phyloP scores from a whole-genome alignment of 2,113 vertebrate genomes.

The Ornithorhynchus anatinus region DNA sequence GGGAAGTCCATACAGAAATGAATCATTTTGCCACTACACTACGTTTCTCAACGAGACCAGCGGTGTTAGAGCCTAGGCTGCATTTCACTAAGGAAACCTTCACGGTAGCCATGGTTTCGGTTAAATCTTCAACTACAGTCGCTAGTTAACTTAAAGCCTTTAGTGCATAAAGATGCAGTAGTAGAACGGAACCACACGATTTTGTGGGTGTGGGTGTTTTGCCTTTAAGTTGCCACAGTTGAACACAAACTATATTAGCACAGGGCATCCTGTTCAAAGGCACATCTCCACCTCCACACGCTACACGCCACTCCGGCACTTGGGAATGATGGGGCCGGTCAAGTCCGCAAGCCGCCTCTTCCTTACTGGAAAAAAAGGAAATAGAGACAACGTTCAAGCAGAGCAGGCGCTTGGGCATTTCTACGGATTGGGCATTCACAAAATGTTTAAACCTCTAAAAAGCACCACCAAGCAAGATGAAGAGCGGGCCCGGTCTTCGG shows the following conservation, averaged over 20 bases:
- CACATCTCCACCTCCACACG: not conserved
- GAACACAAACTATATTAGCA: conserved; percentile 34
- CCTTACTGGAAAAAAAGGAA: conserved; percentile 82
- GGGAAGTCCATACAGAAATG: conserved; percentile 29
- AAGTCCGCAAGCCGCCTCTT: conserved; percentile 91
- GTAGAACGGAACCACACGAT: conserved; percentile 69
- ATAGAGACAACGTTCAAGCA: conserved; percentile 29
- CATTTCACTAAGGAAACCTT: conserved; percentile 66
- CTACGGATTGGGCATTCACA: not conserved
- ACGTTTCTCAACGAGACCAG: conserved; percentile 20
- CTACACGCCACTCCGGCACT: conserved; percentile 93
- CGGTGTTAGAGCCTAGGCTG: conserved; percentile 34
- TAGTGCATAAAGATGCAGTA: conserved; percentile 63
- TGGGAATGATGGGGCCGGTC: conserved; percentile 93
- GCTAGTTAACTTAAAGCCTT: conserved; percentile 67
- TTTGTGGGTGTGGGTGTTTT: conserved; percentile 58
- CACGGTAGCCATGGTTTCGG: conserved; percentile 62
- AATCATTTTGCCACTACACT: conserved; percentile 34
- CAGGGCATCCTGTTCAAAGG: conserved; percentile 49
- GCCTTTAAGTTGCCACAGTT: conserved; percentile 57
- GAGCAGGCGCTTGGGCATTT: accelerated
- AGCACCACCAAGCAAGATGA: conserved; percentile 7
- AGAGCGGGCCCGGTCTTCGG: too few species aligned
- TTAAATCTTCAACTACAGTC: conserved; percentile 65
- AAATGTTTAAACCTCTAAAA: not conserved